phyloP scores from a whole-genome alignment of 2,797 vertebrate species.

The Kryptopterus vitreolus region DNA sequence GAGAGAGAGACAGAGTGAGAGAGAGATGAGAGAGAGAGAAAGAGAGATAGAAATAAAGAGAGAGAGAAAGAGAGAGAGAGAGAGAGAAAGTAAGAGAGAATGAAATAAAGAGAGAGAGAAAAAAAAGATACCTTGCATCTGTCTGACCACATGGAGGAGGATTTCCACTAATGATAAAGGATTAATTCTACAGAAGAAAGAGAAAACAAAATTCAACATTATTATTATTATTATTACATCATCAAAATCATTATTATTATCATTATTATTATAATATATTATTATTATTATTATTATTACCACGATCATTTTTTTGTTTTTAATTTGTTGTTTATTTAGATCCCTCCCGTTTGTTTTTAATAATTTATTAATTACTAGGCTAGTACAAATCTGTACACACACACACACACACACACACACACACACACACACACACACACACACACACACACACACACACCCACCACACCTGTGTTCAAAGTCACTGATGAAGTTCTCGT shows the following conservation, averaged over 20 bases:
- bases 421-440: neutral
- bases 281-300: too few species aligned
- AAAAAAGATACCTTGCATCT: conserved; percentile 83
- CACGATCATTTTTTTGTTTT: too few species aligned
- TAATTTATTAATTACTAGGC: too few species aligned
- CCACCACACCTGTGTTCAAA: conserved; percentile 99
- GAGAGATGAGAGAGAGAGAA: neutral
- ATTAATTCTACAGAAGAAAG: conserved; percentile 81
- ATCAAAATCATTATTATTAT: too few species aligned
- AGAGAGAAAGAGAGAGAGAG: neutral
- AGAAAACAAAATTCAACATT: neutral
- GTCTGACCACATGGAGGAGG: conserved; percentile 88
- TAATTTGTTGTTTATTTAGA: too few species aligned
- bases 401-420: neutral
- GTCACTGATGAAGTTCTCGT: conserved; percentile 95
- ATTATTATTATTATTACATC: too few species aligned
- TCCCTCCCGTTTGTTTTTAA: too few species aligned
- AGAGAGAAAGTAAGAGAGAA: neutral
- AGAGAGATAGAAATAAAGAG: neutral
- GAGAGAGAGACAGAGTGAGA: neutral
- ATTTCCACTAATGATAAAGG: conserved; percentile 96
- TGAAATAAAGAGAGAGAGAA: neutral
- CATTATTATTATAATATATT: too few species aligned
- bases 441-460: conserved; percentile 4
- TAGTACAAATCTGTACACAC: too few species aligned